These are phyloP conservation scores for Siniperca chuatsi DNA, from an alignment of 2,113 vertebrate genomes.

Conservation along the genomic window DNA sequence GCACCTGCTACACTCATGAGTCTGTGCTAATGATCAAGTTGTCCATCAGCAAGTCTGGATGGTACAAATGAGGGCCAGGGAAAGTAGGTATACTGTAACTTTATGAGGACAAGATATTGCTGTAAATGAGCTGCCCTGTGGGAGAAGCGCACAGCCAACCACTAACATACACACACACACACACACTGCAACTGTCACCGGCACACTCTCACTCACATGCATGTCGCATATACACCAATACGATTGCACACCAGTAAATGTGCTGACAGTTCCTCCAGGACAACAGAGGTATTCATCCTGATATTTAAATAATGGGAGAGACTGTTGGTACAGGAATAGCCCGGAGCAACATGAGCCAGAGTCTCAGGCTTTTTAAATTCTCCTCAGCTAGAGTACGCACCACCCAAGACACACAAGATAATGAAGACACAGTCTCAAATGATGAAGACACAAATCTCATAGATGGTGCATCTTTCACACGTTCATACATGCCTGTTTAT, in stretches of 20 bases:
- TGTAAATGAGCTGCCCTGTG: constrained; percentile 66
- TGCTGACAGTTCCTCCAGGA: constrained; percentile 69
- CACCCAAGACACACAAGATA: constrained; percentile 31
- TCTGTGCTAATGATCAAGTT: constrained; percentile 62
- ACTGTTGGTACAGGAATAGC: constrained; percentile 73
- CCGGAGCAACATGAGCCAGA: constrained; percentile 45
- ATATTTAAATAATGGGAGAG: constrained; percentile 79
- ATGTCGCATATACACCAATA: constrained; percentile 6
- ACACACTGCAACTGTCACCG: constrained; percentile 2
- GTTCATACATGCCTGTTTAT: neutral
- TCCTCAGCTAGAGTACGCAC: constrained; percentile 38
- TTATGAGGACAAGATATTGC: constrained; percentile 53
- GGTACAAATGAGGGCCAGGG: constrained; percentile 39
- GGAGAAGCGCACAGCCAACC: constrained; percentile 33
- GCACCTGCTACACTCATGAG: constrained; percentile 29
- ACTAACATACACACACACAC: neutral
- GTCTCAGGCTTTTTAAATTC: constrained; percentile 45
- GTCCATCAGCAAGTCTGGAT: constrained; percentile 51
- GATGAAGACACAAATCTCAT: neutral
- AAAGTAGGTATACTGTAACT: constrained; percentile 45
- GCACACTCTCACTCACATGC: neutral
- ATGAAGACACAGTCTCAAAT: constrained; percentile 47
- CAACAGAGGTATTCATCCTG: constrained; percentile 66
- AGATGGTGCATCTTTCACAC: neutral
- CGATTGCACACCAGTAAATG: constrained; percentile 36